These are phyloP conservation scores for Lucifuga dentata DNA, from an alignment of 2,113 vertebrate species.

Conservation along the genomic window DNA sequence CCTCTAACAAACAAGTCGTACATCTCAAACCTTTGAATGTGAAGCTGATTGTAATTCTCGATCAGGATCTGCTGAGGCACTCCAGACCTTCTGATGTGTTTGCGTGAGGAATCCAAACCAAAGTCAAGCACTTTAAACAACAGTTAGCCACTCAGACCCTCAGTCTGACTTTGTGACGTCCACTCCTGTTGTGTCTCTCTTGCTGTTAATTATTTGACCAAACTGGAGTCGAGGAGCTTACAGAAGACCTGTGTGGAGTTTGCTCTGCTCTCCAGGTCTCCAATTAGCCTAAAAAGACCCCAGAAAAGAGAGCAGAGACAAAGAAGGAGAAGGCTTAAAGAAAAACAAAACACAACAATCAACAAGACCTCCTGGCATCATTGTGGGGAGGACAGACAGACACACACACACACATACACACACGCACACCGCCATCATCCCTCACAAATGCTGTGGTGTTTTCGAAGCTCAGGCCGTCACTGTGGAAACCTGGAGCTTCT, in stretches of 20 bases:
- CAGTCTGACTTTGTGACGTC: slow-evolving; percentile 70
- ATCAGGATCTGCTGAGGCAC: slow-evolving; percentile 27
- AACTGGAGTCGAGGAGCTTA: slow-evolving; percentile 73
- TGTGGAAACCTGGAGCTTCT: slow-evolving; percentile 86
- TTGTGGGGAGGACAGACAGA: slow-evolving; percentile 57
- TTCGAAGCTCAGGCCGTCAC: slow-evolving; percentile 82
- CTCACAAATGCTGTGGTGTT: slow-evolving; percentile 74
- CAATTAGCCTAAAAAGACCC: slow-evolving; percentile 80
- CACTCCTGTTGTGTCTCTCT: slow-evolving; percentile 63
- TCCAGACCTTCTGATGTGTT: slow-evolving; percentile 36
- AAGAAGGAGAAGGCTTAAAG: slow-evolving; percentile 61
- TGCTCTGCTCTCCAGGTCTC: slow-evolving; percentile 70
- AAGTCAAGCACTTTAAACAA: slow-evolving; percentile 70
- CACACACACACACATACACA: slow-evolving; percentile 18
- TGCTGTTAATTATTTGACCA: slow-evolving; percentile 83
- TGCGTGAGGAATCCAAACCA: slow-evolving; percentile 48
- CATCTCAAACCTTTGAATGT: slow-evolving; percentile 11
- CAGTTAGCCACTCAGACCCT: slow-evolving; percentile 61
- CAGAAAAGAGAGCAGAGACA: slow-evolving; percentile 69
- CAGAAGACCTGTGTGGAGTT: slow-evolving; percentile 65
- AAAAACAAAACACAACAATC: slow-evolving; percentile 80
- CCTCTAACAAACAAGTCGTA: slow-evolving; percentile 37
- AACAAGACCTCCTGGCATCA: slow-evolving; percentile 77
- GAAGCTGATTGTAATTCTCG: slow-evolving; percentile 33
- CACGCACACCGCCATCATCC: slow-evolving; percentile 47